These are phyloP conservation scores for Coreoperca whiteheadi DNA, from an alignment of 2,113 vertebrate genomes.

Conservation along the genomic window DNA sequence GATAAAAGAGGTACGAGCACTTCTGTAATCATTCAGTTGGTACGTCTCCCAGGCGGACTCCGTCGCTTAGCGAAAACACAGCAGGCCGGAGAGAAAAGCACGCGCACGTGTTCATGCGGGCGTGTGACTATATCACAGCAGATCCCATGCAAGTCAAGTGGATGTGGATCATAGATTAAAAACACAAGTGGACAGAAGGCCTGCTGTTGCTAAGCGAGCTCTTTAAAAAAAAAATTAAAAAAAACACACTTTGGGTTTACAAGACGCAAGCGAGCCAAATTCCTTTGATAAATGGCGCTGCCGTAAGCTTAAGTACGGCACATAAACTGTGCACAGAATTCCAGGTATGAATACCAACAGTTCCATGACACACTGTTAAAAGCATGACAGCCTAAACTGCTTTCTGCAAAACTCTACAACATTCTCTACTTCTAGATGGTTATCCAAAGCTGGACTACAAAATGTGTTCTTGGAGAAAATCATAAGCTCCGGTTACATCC, in stretches of 20 bases:
- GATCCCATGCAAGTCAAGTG: constrained; percentile 3
- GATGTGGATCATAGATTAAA: constrained; percentile 11
- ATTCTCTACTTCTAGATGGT: not conserved
- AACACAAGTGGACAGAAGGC: constrained; percentile 19
- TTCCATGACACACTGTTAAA: constrained; percentile 17
- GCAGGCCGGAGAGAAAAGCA: not conserved
- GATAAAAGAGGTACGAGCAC: constrained; percentile 35
- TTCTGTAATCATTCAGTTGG: constrained; percentile 40
- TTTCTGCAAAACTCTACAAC: not conserved
- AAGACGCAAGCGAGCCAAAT: constrained; percentile 55
- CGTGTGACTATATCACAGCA: constrained; percentile 1
- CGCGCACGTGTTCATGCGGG: constrained; percentile 6
- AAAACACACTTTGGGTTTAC: constrained; percentile 62
- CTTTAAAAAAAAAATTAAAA: too few relatives aligned
- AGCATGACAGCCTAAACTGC: not conserved
- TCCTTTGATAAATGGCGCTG: constrained; percentile 59
- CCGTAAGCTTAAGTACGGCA: constrained; percentile 19
- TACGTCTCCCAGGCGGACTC: not conserved
- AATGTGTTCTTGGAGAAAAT: not conserved
- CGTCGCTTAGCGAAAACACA: not conserved
- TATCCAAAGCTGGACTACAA: not conserved
- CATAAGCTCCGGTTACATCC: not conserved
- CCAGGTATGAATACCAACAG: constrained; percentile 46
- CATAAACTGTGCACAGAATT: constrained; percentile 34
- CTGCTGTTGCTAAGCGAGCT: constrained; percentile 52